Conservation (phyloP, 1,140 invertebrate species). For the Eumaeus atala region DNA sequence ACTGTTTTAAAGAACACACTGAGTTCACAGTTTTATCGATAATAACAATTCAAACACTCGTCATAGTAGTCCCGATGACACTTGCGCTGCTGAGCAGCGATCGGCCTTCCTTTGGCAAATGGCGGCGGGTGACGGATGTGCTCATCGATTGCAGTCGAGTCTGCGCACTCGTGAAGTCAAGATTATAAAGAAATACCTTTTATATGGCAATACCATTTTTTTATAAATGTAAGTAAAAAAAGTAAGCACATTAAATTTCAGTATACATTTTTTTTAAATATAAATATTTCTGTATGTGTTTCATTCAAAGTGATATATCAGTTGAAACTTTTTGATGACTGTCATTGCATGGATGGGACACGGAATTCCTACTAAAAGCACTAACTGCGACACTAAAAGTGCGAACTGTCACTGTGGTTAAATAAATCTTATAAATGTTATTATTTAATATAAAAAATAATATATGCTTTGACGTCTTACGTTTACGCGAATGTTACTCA, state of each 20-base stretch:
- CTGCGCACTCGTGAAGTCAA: slow-evolving; percentile 39
- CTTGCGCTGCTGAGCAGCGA: slow-evolving; percentile 61
- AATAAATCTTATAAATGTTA: no score
- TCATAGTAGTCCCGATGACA: slow-evolving; percentile 65
- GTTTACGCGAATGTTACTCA: no score
- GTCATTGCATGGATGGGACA: no score
- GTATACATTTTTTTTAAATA: background rate
- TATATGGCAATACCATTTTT: slow-evolving; percentile 23
- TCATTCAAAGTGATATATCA: no score
- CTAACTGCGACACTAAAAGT: no score
- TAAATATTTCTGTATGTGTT: no score
- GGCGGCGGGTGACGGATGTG: slow-evolving; percentile 70
- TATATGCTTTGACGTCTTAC: no score
- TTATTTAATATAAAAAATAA: no score
- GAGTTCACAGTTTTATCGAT: slow-evolving; percentile 60
- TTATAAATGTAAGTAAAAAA: background rate
- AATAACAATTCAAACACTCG: slow-evolving; percentile 67
- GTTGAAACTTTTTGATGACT: no score
- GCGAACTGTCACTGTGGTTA: no score
- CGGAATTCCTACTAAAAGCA: no score
- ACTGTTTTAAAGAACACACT: slow-evolving; percentile 51
- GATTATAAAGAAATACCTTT: slow-evolving; percentile 28
- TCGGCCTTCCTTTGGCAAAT: slow-evolving; percentile 67
- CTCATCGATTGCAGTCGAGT: slow-evolving; percentile 66
- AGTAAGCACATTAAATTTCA: no score